Evolutionary conservation across 2,888 invertebrate species (phyloP), one percentile per base, ranked within the genome.

Genomic region (Trichogramma evanescens): DNA sequence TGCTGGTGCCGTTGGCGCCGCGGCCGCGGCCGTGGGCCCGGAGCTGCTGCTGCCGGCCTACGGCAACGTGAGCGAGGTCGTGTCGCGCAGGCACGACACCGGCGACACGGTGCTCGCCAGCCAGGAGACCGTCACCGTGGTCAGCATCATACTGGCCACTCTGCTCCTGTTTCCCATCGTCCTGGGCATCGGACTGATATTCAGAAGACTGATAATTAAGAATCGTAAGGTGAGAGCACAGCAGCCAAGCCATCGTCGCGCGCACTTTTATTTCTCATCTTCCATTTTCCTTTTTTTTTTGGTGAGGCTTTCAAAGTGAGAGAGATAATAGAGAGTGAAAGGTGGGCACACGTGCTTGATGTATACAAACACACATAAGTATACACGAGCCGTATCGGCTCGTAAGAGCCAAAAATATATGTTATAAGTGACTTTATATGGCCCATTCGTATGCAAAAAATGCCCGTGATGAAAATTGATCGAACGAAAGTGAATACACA

Each of bases 91-190:
- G 48, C 76, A 75, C 70, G 75, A 77, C 64, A 73, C 72, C 49
- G 75, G 75, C 65, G 76, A 76, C 66, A 63, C 66, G 13, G 68
- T 73, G 39, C 71, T 76, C 43, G 76, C 72, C 26, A 72, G 72
- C 6, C 76, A 77, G 63, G 77, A 77, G 60, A 77, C 77, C 26
- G 75, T 76, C n/a, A 74, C 76, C 42, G 73, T 78, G 44, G 76
- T 78, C 65, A 76, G 78, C 62, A 80, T 80, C 67, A 75, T 79
- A 54, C 68, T 80, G 55, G 78, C 78, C 26, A 78, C 78, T 40
- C 73, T 80, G 63, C 77, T 78, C 58, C 75, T 80, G 50, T 76
- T 80, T 65, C 79, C 80, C 44, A 74, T 80, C 58, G 75, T 79
- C 62, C 73, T 80, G 64, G 79, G 79, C 63, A 73, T 79, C 63